Percentiles rank a stretch among this genome's conserved stretches.
Conservation (phyloP, 2,888 invertebrate species). For the Harpagoxenus sublaevis region DNA sequence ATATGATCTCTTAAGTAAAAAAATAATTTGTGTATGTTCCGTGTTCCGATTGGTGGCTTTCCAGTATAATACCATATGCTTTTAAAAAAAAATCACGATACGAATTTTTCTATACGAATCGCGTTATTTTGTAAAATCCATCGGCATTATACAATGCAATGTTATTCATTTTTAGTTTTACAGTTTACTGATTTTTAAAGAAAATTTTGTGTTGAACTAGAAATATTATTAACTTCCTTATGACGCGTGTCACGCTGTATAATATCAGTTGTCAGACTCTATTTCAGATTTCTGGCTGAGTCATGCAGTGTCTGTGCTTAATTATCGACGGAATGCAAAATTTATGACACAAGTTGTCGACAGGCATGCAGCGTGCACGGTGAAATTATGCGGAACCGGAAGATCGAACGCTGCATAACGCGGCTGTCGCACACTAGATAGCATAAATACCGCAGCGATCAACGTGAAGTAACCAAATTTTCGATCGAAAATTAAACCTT, state of each 20-base stretch:
- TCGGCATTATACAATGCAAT: background rate
- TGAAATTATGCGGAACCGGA: constrained; percentile 52
- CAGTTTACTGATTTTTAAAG: background rate
- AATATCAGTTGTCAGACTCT: background rate
- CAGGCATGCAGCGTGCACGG: constrained; percentile 39
- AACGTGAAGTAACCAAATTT: constrained; percentile 2
- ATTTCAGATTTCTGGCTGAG: constrained; percentile 13
- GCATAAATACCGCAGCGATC: constrained; percentile 20
- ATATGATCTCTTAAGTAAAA: background rate
- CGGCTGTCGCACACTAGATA: constrained; percentile 37
- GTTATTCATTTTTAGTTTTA: background rate
- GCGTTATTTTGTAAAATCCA: background rate
- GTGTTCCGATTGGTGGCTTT: background rate
- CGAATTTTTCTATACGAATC: background rate
- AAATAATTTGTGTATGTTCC: constrained; percentile 11
- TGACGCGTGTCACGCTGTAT: background rate
- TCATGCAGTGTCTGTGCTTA: constrained; percentile 37
- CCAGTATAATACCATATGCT: background rate
- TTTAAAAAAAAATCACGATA: background rate
- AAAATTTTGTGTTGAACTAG: background rate
- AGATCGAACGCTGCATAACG: constrained; percentile 46
- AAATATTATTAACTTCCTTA: background rate
- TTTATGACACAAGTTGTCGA: constrained; percentile 46
- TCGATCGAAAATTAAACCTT: background rate
- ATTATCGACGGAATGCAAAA: constrained; percentile 44